phyloP scores from a whole-genome alignment of 2,797 vertebrate species.

The Glyptemys insculpta region DNA sequence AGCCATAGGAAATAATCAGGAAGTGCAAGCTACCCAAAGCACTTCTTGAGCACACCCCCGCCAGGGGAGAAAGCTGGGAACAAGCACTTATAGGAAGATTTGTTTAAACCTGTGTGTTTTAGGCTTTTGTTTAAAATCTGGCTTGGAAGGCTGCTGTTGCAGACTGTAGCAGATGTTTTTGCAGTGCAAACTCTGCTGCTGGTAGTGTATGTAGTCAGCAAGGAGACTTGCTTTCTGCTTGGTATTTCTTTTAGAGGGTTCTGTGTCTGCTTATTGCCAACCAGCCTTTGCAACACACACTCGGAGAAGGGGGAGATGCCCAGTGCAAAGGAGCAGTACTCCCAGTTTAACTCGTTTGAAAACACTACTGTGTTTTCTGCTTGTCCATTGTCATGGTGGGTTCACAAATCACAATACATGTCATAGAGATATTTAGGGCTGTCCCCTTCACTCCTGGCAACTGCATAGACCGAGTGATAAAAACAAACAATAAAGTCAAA shows the following conservation, averaged over 20 bases:
- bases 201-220: not conserved
- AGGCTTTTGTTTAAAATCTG: not conserved
- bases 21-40: not conserved
- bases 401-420: slow-evolving; percentile 10
- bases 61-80: not conserved
- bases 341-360: not conserved
- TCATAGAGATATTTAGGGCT: slow-evolving; percentile 25
- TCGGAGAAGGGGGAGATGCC: not conserved
- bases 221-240: not conserved
- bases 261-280: not conserved
- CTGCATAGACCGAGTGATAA: slow-evolving; percentile 17
- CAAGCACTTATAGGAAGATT: not conserved
- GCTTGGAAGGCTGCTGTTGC: not conserved
- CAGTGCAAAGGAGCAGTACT: not conserved
- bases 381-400: not conserved
- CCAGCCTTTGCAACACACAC: not conserved
- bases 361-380: not conserved
- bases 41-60: not conserved
- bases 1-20: not conserved
- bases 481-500: not conserved
- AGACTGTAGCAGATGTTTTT: not conserved
- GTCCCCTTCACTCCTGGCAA: slow-evolving; percentile 16
- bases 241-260: not conserved
- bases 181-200: not conserved
- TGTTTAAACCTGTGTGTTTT: slow-evolving; percentile 4